phyloP scores from a whole-genome alignment of 2,888 invertebrate species.

The Hydrotaea cyrtoneurina region DNA sequence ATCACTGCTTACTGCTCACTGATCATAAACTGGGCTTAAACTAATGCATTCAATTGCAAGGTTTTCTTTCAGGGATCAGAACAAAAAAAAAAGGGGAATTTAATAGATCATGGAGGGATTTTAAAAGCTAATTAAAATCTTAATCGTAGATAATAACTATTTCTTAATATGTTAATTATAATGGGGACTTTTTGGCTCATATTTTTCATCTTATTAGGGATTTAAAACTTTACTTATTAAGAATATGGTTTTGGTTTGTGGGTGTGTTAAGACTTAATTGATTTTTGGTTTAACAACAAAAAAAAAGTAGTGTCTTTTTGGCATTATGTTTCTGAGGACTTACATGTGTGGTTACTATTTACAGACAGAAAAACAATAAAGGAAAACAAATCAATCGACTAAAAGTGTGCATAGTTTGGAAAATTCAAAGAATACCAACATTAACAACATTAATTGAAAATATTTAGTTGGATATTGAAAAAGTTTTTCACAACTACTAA shows the following conservation, averaged over 20 bases:
- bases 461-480: background rate
- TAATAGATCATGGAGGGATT: too few species aligned
- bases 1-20: too few species aligned
- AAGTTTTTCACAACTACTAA: background rate
- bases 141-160: background rate
- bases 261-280: conserved; percentile 38
- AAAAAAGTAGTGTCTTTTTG: conserved; percentile 61
- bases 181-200: background rate
- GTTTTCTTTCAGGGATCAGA: too few species aligned
- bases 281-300: background rate
- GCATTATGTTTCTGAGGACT: conserved; percentile 43
- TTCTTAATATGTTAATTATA: background rate
- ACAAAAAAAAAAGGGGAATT: too few species aligned
- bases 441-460: conserved; percentile 59
- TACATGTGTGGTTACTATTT: conserved; percentile 39
- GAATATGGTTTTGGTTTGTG: conserved; percentile 10
- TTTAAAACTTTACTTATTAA: conserved; percentile 40
- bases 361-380: conserved; percentile 35
- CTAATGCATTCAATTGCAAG: too few species aligned
- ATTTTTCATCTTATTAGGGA: background rate
- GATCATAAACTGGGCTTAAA: too few species aligned
- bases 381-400: conserved; percentile 3
- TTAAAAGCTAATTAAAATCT: background rate
- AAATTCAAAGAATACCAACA: conserved; percentile 60
- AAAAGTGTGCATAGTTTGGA: background rate